Evolutionary conservation across 2,888 invertebrate genomes (phyloP).

Genomic region (Thereva unica): DNA sequence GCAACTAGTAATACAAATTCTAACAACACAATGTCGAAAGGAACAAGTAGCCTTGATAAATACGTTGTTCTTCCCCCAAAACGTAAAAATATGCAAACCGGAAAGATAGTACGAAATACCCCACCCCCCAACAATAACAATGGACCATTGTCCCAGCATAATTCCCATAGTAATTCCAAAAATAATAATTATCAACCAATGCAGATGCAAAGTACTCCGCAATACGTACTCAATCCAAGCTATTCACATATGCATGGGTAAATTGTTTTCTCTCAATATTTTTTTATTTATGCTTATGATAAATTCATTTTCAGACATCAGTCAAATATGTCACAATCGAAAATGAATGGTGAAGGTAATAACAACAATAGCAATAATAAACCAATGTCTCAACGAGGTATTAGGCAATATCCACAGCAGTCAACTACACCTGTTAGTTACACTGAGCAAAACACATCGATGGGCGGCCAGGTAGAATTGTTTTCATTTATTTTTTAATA

Average conservation of each 20-base stretch:
- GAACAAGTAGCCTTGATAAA: slow-evolving; percentile 59
- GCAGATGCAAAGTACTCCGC: slow-evolving; percentile 47
- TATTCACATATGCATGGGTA: slow-evolving; percentile 46
- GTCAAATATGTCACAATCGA: slow-evolving; percentile 50
- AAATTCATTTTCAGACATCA: slow-evolving; percentile 43
- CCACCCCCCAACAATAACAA: slow-evolving; percentile 59
- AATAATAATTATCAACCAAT: slow-evolving; percentile 45
- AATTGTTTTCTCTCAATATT: slow-evolving; percentile 23
- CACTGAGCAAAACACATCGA: slow-evolving; percentile 44
- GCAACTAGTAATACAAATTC: slow-evolving; percentile 9
- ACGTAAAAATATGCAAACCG: slow-evolving; percentile 68
- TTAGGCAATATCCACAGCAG: slow-evolving; percentile 51
- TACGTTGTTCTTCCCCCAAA: slow-evolving; percentile 76
- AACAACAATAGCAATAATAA: slow-evolving; percentile 49
- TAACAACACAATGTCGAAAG: slow-evolving; percentile 39
- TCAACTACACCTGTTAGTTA: slow-evolving; percentile 49
- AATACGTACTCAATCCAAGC: slow-evolving; percentile 44
- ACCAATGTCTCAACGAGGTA: slow-evolving; percentile 53
- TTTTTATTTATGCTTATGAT: slow-evolving; percentile 17
- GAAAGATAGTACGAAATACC: slow-evolving; percentile 69
- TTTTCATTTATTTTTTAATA: neutral
- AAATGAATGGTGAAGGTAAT: slow-evolving; percentile 54
- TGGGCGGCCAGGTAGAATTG: slow-evolving; percentile 27
- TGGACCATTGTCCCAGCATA: slow-evolving; percentile 43
- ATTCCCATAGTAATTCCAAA: slow-evolving; percentile 43